A percentile compares a stretch with the other conserved stretches of the same genome.
phyloP scores from a whole-genome alignment of 1,140 invertebrate genomes.

The Drosophila sturtevanti region DNA sequence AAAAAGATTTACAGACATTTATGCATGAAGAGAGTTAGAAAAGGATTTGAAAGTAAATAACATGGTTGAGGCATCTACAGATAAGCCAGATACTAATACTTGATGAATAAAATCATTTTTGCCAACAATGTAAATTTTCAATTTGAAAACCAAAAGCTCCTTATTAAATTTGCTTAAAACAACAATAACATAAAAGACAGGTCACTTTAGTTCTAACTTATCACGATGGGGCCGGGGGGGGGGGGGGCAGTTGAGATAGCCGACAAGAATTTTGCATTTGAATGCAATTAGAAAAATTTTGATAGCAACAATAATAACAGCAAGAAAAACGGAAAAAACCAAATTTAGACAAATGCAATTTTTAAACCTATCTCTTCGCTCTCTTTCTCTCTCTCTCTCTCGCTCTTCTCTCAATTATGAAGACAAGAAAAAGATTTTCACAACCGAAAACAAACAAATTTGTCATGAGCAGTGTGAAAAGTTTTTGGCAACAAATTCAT shows the following conservation, averaged over 20 bases:
- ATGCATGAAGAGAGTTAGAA: slow-evolving; percentile 20
- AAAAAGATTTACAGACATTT: not conserved
- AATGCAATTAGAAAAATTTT: slow-evolving; percentile 48
- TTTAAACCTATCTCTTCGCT: slow-evolving; percentile 9
- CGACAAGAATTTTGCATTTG: slow-evolving; percentile 45
- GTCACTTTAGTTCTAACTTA: not conserved
- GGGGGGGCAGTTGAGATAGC: not conserved
- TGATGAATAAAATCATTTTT: slow-evolving; percentile 36
- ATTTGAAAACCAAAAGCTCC: slow-evolving; percentile 13
- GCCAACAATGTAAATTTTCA: slow-evolving; percentile 6
- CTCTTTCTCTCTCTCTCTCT: slow-evolving; percentile 6
- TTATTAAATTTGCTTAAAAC: slow-evolving; percentile 28
- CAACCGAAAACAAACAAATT: slow-evolving; percentile 42
- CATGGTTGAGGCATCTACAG: slow-evolving; percentile 31
- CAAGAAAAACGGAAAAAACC: slow-evolving; percentile 34
- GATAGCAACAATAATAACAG: slow-evolving; percentile 24
- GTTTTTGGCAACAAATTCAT: slow-evolving; percentile 53
- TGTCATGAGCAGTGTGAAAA: slow-evolving; percentile 48
- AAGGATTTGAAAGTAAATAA: slow-evolving; percentile 47
- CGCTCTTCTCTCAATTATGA: slow-evolving; percentile 18
- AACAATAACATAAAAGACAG: not conserved
- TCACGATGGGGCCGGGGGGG: too few relatives aligned
- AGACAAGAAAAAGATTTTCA: slow-evolving; percentile 25
- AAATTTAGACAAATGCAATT: slow-evolving; percentile 42
- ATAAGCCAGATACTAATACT: slow-evolving; percentile 44